Base-by-base conservation (phyloP, 2,888 invertebrate species). In the Saturnia japonica region DNA sequence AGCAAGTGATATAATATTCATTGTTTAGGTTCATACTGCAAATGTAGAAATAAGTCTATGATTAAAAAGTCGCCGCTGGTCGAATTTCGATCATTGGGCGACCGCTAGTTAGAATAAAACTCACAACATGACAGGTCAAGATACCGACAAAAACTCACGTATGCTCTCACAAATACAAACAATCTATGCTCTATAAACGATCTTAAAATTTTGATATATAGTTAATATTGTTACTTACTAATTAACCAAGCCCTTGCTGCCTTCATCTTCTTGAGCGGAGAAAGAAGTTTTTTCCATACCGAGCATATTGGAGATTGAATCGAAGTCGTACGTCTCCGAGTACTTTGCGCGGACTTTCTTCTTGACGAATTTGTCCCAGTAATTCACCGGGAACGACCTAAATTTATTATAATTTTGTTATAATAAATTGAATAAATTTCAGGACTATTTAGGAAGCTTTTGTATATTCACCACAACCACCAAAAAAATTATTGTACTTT, bases 331-430 rank as follows among this genome's bases (percentile, higher is more conserved):
- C 0, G 99, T 99, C 90, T 99, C 99, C 64, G 99, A 98, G 89
- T 98, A 99, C 92, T 99, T 99, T 78, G 97, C 98, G 4, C 99
- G 95, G 0, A 99, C 99, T 91, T 99, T 99, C 95, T 99, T 99
- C 94, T 99, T 99, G 0, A 99, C 99, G 88, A 99, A 99, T 91
- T 99, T 99, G 88, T 99, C 99, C 99, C 99, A 99, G 88, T 99
- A 99, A 91, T 99, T 99, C 12, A 99, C 98, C 0, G 99, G 99
- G 94, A 99, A 99, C 0, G 99, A 98, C 90, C 97, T 98, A 74
- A 85, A 95, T 28, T 25, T 22, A 54, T 54, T 54, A 51, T n/a
- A 51, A 45, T 45, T 12, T 12, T 34, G 1, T 3, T 45, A 45
- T 45, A 14, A 51, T 51, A n/a, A 16, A 16, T 16, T 47, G 6